Conservation (phyloP, 2,888 invertebrate genomes). For the Orthosia gracilis region DNA sequence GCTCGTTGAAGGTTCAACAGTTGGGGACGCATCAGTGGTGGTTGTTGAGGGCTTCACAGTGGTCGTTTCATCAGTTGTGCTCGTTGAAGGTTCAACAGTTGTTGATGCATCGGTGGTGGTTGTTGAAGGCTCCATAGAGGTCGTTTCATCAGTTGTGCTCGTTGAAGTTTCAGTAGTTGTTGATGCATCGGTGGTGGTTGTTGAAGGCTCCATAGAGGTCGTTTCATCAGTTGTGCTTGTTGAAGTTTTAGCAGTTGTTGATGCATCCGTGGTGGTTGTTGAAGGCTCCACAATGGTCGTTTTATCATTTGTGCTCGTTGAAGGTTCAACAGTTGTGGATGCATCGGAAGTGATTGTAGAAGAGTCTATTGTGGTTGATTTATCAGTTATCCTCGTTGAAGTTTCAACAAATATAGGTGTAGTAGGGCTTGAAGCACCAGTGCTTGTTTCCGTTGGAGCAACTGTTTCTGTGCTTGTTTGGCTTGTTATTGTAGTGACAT, state of each 20-base stretch:
- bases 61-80: not conserved
- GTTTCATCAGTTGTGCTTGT: no score
- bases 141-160: not conserved
- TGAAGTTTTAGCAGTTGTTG: no score
- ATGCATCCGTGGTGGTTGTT: no score
- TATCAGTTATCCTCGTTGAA: not conserved
- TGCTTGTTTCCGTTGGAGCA: not conserved
- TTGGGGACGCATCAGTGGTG: not conserved
- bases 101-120: not conserved
- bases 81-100: not conserved
- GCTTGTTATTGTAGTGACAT: no score
- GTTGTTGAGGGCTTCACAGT: not conserved
- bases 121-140: not conserved
- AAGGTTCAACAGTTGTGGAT: not conserved
- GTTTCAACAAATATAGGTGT: not conserved
- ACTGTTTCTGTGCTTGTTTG: no score
- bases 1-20: not conserved
- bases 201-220: not conserved
- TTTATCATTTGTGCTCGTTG: no score
- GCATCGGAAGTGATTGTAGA: not conserved
- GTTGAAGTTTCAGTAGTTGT: not conserved
- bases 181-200: not conserved
- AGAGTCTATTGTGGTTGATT: not conserved
- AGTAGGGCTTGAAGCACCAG: not conserved
- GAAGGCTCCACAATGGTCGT: no score